phyloP scores from a whole-genome alignment of 2,888 invertebrate genomes.

The Ornithoptera alexandrae region DNA sequence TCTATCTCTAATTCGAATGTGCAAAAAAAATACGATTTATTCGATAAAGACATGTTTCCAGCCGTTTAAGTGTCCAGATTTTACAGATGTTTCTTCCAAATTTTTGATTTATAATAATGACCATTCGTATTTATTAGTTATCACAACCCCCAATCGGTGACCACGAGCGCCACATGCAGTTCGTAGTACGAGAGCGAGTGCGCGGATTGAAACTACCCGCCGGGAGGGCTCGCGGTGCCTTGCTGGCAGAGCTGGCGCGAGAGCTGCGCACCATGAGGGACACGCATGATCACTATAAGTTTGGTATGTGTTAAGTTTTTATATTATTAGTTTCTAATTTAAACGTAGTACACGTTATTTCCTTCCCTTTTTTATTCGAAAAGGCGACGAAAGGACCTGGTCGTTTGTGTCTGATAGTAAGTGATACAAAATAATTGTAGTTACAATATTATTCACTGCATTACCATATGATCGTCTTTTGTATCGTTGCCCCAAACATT shows the following conservation, averaged over 20 bases:
- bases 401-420: no score
- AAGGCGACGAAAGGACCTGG: no score
- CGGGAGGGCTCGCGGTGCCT: conserved; percentile 89
- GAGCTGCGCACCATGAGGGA: conserved; percentile 93
- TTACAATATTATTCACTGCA: no score
- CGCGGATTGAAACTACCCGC: conserved; percentile 88
- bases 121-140: conserved; percentile 65
- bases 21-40: no score
- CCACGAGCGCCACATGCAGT: conserved; percentile 91
- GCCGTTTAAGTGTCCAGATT: no score
- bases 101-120: background rate
- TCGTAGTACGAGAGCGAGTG: conserved; percentile 91
- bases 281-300: conserved; percentile 86
- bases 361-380: no score
- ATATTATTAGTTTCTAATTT: background rate
- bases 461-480: no score
- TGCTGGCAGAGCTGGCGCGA: conserved; percentile 91
- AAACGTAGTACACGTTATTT: no score
- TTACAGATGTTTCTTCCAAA: background rate
- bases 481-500: no score
- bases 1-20: no score
- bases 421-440: no score
- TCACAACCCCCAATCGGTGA: conserved; percentile 91
- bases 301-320: conserved; percentile 47
- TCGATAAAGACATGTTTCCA: no score